A percentile compares a stretch with the other conserved stretches of the same genome.
Evolutionary conservation across 1,140 invertebrate genomes (phyloP).

Genomic region (Globodera rostochiensis): DNA sequence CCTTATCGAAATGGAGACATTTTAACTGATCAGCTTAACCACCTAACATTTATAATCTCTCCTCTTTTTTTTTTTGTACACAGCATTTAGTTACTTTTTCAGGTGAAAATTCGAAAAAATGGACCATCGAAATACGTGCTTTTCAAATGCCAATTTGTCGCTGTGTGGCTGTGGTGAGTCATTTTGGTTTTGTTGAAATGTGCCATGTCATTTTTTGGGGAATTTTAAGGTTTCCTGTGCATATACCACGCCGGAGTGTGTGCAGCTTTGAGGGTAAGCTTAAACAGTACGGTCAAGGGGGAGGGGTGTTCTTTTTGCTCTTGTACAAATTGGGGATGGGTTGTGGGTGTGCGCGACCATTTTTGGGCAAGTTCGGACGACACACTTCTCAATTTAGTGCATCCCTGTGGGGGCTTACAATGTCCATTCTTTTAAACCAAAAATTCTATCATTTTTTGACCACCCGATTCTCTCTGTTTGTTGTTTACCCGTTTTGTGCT

Average conservation of each 20-base stretch:
- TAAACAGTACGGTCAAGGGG: background rate
- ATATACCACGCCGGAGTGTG: conserved; percentile 76
- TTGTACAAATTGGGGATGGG: too few relatives aligned
- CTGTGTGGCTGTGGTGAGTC: conserved; percentile 18
- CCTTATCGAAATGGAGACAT: background rate
- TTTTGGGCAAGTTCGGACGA: too few relatives aligned
- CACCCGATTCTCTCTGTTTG: too few relatives aligned
- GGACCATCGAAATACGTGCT: conserved; percentile 14
- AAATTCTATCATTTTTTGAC: too few relatives aligned
- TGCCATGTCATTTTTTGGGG: background rate
- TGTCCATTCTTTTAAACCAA: too few relatives aligned
- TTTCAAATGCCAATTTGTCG: conserved; percentile 25
- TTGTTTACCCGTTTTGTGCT: too few relatives aligned
- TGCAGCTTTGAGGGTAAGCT: conserved; percentile 70
- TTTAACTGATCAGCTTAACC: too few relatives aligned
- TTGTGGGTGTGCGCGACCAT: too few relatives aligned
- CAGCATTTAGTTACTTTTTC: background rate
- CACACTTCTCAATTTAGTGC: too few relatives aligned
- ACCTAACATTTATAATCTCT: too few relatives aligned
- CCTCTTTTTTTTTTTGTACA: background rate
- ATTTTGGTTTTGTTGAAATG: background rate
- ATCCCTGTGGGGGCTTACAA: too few relatives aligned
- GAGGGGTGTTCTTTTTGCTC: background rate
- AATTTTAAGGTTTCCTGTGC: conserved; percentile 30
- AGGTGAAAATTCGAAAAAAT: background rate